Percentiles rank a stretch among this genome's conserved stretches.
Conservation (phyloP, 2,888 invertebrate genomes). For the Timandra comae region DNA sequence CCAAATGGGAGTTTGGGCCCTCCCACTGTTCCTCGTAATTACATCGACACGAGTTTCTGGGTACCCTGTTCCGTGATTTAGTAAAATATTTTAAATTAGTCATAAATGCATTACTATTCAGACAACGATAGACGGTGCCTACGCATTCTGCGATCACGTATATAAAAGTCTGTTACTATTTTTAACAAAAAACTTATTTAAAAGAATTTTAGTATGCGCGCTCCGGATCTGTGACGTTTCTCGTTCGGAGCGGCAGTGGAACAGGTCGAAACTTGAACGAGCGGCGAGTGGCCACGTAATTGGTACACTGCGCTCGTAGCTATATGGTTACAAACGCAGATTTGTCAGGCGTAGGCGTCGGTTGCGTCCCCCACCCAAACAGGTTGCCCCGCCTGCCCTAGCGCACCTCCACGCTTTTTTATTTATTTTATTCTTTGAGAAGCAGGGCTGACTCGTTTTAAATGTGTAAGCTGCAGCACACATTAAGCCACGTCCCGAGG, state of each 20-base stretch:
- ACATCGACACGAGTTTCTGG: constrained; percentile 23
- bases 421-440: constrained; percentile 56
- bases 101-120: constrained; percentile 20
- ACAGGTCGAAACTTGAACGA: constrained; percentile 59
- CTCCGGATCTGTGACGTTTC: constrained; percentile 12
- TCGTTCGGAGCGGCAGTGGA: constrained; percentile 21
- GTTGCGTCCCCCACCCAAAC: constrained; percentile 57
- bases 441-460: constrained; percentile 47
- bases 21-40: constrained; percentile 36
- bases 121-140: constrained; percentile 32
- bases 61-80: constrained; percentile 10
- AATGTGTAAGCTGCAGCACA: constrained; percentile 7
- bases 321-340: constrained; percentile 53
- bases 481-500: constrained; percentile 7
- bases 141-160: constrained; percentile 23
- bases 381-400: constrained; percentile 62
- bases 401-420: constrained; percentile 46
- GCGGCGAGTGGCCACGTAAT: constrained; percentile 27
- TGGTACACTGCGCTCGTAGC: constrained; percentile 27
- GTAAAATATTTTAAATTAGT: constrained; percentile 7
- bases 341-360: constrained; percentile 68
- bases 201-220: constrained; percentile 5
- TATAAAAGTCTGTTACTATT: constrained; percentile 16
- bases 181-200: constrained; percentile 3
- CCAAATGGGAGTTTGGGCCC: constrained; percentile 22